A percentile compares a stretch with the other conserved stretches of the same genome.
phyloP scores from a whole-genome alignment of 2,797 vertebrate genomes.

The Enteromius thamalakanensis region DNA sequence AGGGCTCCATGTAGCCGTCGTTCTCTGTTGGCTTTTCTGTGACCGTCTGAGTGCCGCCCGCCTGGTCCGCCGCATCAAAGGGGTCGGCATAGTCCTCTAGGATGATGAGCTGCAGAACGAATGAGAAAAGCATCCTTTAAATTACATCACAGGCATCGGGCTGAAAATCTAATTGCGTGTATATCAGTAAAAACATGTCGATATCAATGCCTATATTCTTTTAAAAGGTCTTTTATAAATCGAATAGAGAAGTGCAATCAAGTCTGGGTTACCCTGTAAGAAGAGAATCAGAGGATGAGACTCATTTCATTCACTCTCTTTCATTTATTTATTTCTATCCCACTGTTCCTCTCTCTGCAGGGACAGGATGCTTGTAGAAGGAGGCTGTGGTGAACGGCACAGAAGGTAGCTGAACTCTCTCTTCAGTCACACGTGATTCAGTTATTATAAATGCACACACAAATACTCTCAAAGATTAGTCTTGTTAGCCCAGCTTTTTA shows the following conservation, averaged over 20 bases:
- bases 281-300: conserved; percentile 12
- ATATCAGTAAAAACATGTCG: background rate
- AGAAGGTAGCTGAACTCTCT: background rate
- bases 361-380: background rate
- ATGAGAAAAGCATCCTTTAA: background rate
- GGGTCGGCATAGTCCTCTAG: conserved; percentile 97
- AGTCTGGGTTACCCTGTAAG: background rate
- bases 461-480: background rate
- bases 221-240: background rate
- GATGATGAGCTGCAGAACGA: conserved; percentile 83
- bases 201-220: background rate
- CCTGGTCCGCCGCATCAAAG: conserved; percentile 89
- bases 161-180: background rate
- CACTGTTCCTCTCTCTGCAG: background rate
- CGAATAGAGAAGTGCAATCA: background rate
- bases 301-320: background rate
- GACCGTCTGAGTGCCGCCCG: conserved; percentile 75
- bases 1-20: conserved; percentile 98
- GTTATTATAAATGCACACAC: background rate
- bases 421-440: background rate
- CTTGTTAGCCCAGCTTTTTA: background rate
- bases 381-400: background rate
- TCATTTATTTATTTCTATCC: background rate
- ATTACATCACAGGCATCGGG: background rate
- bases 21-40: conserved; percentile 89